A percentile compares a stretch with the other conserved stretches of the same genome.
Conservation (phyloP, 2,113 vertebrate species). For the Rhabdornis inornatus region DNA sequence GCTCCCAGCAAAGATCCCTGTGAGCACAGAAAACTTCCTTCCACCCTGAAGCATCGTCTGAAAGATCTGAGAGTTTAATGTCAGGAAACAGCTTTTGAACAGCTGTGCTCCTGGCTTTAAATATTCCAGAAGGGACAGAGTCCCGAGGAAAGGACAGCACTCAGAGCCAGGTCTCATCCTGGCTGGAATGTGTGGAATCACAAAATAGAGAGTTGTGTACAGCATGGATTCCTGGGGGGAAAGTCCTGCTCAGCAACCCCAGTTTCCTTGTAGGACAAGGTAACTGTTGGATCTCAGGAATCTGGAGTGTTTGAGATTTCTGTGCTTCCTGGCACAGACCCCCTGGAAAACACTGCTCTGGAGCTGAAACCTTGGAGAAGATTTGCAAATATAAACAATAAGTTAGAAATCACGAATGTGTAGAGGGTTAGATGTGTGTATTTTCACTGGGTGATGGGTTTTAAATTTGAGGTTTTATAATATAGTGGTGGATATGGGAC, state of each 20-base stretch:
- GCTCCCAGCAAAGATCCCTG: neutral
- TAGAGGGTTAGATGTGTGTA: no score
- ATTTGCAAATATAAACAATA: no score
- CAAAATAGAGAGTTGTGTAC: neutral
- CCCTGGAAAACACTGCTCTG: no score
- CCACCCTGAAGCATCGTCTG: neutral
- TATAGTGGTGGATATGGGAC: no score
- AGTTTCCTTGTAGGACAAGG: neutral
- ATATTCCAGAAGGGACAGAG: neutral
- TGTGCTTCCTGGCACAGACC: no score
- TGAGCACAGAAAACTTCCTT: neutral
- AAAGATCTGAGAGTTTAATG: neutral
- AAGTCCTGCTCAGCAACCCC: neutral
- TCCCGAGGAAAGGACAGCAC: neutral
- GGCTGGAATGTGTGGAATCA: neutral
- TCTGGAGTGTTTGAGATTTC: no score
- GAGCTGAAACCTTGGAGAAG: no score
- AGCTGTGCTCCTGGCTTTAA: neutral
- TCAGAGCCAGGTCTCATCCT: neutral
- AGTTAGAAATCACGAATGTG: no score
- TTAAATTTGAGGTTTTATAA: no score
- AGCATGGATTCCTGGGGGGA: fast-evolving
- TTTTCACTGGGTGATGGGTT: no score
- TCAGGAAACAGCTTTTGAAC: neutral
- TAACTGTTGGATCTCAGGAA: no score